A percentile compares a stretch with the other conserved stretches of the same genome.
Conservation (phyloP, 2,113 vertebrate species). For the Malurus melanocephalus region DNA sequence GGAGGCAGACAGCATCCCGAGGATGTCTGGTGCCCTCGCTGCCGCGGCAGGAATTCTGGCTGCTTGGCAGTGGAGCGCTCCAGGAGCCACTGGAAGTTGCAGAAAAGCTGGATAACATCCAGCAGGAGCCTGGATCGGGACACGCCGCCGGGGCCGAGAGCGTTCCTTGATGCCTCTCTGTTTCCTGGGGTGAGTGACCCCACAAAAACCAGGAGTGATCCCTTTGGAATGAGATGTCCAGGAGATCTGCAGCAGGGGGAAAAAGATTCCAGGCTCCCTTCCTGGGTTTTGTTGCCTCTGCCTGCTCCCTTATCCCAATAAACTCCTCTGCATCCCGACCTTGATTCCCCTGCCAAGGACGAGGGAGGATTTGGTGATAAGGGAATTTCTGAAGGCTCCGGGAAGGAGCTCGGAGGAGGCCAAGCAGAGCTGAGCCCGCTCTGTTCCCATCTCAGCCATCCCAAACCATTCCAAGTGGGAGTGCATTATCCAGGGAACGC, state of each 20-base stretch:
- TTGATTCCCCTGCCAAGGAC: not conserved
- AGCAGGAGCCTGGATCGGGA: not conserved
- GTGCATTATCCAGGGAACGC: not conserved
- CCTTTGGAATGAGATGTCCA: not conserved
- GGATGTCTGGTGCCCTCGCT: not conserved
- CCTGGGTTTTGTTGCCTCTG: not conserved
- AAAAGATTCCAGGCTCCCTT: not conserved
- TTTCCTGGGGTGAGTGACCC: not conserved
- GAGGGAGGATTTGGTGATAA: not conserved
- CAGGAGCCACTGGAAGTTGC: not conserved
- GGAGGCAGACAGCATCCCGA: not conserved
- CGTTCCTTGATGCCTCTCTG: not conserved
- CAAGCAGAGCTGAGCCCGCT: not conserved
- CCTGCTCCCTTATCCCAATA: not conserved
- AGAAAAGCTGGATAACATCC: constrained; percentile 15
- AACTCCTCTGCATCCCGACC: not conserved
- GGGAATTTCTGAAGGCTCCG: not conserved
- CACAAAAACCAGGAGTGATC: not conserved
- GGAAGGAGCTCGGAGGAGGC: not conserved
- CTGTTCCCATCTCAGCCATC: not conserved
- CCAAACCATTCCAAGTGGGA: not conserved
- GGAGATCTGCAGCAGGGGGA: not conserved
- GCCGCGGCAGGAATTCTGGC: fast-evolving
- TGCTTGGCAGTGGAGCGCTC: not conserved
- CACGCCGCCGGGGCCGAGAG: fast-evolving